Base-by-base conservation (phyloP, 2,888 invertebrate species). In the Sarcophaga carnaria region DNA sequence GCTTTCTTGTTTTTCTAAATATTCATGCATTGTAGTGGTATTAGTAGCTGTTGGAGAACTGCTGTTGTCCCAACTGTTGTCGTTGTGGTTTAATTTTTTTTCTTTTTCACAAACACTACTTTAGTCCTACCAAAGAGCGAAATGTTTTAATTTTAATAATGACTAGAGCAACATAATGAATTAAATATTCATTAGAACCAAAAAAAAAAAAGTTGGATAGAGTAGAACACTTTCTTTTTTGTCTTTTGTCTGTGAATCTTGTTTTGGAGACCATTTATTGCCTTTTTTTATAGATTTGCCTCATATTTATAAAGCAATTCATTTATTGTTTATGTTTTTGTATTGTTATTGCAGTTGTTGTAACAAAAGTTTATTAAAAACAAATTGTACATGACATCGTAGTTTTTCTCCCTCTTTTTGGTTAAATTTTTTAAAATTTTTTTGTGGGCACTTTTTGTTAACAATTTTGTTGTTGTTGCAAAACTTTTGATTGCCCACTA, bases 111-210 rank as follows among this genome's bases (percentile, higher is more conserved):
- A 66, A 60, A 20, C n/a, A 47, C 1, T 22, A 37, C 22, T 8
- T 6, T 1, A 37, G 37, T 27, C 1, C 37, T 8, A 37, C 6
- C 37, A 37, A 37, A 37, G 37, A 69, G 76, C 10, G 59, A 76
- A 77, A 77, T 27, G 20, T n/a, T 37, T 45, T 6, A n/a, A 27
- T 59, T 66, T 12, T 37, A 78, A 37, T 67, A 74, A 74, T 54
- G 74, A 74, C 69, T 67, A 83, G 74, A 83, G 75, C 67, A 83
- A 59, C 69, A 74, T 63, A 74, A 69, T 79, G 79, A 72, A 69
- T 83, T 69, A 83, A 69, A 79, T 74, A 79, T 74, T 79, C 63
- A 69, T 74, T 79, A 54, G 17, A 63, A 83, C 22, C 22, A 63
- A 72, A 45, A 37, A 1, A 66, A 69, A 72, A 20, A 1, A 8